Conservation (phyloP, 2,113 vertebrate species). For the Sclerurus mexicanus region DNA sequence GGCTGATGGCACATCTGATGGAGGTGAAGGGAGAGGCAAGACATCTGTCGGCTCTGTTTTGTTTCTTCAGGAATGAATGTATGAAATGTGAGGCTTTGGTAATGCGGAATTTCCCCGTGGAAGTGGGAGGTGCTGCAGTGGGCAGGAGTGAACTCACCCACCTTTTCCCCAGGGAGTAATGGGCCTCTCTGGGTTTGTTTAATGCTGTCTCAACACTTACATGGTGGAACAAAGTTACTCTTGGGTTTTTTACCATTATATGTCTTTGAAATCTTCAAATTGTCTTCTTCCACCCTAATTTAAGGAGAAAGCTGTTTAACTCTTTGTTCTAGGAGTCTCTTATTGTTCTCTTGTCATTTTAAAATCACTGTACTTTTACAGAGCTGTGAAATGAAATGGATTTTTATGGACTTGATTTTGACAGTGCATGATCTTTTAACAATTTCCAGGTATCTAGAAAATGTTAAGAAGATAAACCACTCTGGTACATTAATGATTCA, state of each 20-base stretch:
- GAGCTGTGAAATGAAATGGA: conserved; percentile 73
- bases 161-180: not conserved
- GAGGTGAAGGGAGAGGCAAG: not conserved
- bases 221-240: not conserved
- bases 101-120: not conserved
- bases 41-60: not conserved
- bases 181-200: not conserved
- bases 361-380: conserved; percentile 67
- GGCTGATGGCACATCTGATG: not conserved
- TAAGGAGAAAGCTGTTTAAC: conserved; percentile 1
- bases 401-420: conserved; percentile 71
- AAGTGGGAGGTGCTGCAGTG: not conserved
- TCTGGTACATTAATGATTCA: conserved; percentile 65
- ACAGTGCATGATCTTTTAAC: conserved; percentile 64
- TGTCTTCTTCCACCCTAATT: not conserved
- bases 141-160: not conserved
- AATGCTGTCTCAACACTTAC: not conserved
- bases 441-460: conserved; percentile 41
- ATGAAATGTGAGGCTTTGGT: not conserved
- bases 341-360: conserved; percentile 25
- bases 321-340: conserved; percentile 30
- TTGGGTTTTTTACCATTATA: not conserved
- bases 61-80: not conserved
- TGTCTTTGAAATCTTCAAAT: not conserved
- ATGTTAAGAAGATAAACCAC: conserved; percentile 56